phyloP scores from a whole-genome alignment of 2,797 vertebrate species.

The Gymnopithys bicolor region DNA sequence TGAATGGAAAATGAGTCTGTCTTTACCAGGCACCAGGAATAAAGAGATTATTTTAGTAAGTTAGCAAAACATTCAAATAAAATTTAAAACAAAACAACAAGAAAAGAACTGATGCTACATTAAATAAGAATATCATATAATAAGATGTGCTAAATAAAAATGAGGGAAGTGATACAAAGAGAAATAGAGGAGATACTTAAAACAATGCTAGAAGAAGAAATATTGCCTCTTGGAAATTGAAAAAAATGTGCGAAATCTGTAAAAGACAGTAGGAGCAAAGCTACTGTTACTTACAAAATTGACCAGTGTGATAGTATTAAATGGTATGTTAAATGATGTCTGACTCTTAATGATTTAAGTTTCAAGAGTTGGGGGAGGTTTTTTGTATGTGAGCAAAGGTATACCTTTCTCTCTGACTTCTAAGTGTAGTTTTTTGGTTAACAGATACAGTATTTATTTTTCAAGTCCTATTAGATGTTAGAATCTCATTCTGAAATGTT shows the following conservation, averaged over 20 bases:
- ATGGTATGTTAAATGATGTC: background rate
- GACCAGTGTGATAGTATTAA: background rate
- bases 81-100: fast-evolving
- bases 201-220: background rate
- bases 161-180: background rate
- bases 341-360: background rate
- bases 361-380: background rate
- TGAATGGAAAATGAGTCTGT: background rate
- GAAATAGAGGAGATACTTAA: background rate
- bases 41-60: background rate
- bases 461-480: background rate
- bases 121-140: background rate
- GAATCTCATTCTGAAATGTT: conserved; percentile 5
- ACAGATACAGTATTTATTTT: background rate
- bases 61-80: background rate
- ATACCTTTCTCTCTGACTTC: background rate
- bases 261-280: background rate
- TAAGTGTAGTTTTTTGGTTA: background rate
- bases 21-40: background rate
- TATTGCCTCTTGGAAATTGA: background rate
- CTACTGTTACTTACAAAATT: background rate
- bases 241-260: background rate
- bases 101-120: background rate
- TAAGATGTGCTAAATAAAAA: background rate
- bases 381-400: background rate